Conservation (phyloP, 1,140 invertebrate genomes). For the Pseudobourletiella spinata region DNA sequence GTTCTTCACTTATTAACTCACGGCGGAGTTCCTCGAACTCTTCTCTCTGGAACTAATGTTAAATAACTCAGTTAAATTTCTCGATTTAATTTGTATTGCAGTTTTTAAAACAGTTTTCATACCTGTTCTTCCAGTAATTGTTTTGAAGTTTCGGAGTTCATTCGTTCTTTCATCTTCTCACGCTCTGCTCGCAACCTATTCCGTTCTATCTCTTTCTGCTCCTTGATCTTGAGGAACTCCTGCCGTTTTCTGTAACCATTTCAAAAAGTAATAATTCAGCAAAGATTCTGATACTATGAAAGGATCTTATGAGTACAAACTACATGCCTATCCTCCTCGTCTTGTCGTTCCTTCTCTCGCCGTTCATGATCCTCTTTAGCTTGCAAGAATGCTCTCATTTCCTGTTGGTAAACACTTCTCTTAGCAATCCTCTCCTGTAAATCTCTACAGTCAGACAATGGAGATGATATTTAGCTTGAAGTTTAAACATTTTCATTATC, state of each 20-base stretch:
- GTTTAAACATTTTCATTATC: neutral
- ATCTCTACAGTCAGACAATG: slow-evolving; percentile 16
- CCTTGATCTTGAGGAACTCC: slow-evolving; percentile 18
- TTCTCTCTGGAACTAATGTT: slow-evolving; percentile 18
- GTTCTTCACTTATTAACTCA: slow-evolving; percentile 31
- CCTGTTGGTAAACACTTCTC: slow-evolving; percentile 26
- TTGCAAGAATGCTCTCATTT: slow-evolving; percentile 23
- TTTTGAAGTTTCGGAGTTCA: neutral
- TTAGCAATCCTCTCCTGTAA: slow-evolving; percentile 25
- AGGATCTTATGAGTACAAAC: no score
- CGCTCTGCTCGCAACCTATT: slow-evolving; percentile 23
- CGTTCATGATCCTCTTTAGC: slow-evolving; percentile 4
- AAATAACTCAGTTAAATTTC: neutral
- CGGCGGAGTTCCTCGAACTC: slow-evolving; percentile 31
- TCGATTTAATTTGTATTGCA: neutral
- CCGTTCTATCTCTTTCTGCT: slow-evolving; percentile 11
- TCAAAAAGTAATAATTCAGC: neutral
- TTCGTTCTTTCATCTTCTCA: neutral
- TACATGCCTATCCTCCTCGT: slow-evolving; percentile 29
- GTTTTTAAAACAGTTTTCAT: neutral
- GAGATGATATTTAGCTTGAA: neutral
- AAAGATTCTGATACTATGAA: neutral
- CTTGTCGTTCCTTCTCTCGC: slow-evolving; percentile 9
- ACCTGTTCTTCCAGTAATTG: neutral
- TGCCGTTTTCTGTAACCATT: slow-evolving; percentile 16